Conservation (phyloP, 1,140 invertebrate genomes). For the Lepidostoma basale region DNA sequence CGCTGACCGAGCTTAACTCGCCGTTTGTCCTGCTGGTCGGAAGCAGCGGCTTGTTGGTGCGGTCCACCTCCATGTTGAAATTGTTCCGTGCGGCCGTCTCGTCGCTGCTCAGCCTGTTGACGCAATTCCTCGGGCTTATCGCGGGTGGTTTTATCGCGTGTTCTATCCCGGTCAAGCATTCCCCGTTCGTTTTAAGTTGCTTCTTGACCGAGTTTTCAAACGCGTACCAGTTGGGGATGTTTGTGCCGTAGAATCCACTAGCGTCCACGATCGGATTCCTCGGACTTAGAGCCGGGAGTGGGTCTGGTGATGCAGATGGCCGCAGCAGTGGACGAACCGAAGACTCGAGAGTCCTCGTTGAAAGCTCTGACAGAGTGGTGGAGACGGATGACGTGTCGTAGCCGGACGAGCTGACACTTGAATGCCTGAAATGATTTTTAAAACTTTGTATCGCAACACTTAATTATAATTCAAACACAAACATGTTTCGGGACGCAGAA, state of each 20-base stretch:
- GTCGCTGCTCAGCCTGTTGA: slow-evolving; percentile 16
- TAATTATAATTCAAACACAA: neutral
- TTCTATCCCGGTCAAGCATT: neutral
- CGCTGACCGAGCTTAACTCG: slow-evolving; percentile 9
- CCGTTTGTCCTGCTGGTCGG: slow-evolving; percentile 27
- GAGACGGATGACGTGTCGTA: neutral
- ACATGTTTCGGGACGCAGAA: too few relatives aligned
- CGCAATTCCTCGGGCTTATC: slow-evolving; percentile 48
- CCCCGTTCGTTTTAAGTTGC: slow-evolving; percentile 15
- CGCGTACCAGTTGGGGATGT: slow-evolving; percentile 36
- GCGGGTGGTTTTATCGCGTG: slow-evolving; percentile 20
- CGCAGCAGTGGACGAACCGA: slow-evolving; percentile 28
- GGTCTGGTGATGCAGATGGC: slow-evolving; percentile 38
- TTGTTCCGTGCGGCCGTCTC: slow-evolving; percentile 24
- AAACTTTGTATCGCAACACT: neutral
- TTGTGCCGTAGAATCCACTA: slow-evolving; percentile 50
- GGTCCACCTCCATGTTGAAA: slow-evolving; percentile 38
- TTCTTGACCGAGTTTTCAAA: slow-evolving; percentile 16
- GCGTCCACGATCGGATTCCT: slow-evolving; percentile 54
- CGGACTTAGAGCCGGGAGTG: slow-evolving; percentile 49
- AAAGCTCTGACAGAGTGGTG: slow-evolving; percentile 22
- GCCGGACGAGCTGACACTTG: slow-evolving; percentile 35
- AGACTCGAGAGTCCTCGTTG: slow-evolving; percentile 33
- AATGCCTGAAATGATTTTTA: slow-evolving; percentile 35
- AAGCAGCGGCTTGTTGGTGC: slow-evolving; percentile 31